Percentiles rank a stretch among this genome's conserved stretches.
Conservation (phyloP, 2,888 invertebrate genomes). For the Aleiodes testaceus region DNA sequence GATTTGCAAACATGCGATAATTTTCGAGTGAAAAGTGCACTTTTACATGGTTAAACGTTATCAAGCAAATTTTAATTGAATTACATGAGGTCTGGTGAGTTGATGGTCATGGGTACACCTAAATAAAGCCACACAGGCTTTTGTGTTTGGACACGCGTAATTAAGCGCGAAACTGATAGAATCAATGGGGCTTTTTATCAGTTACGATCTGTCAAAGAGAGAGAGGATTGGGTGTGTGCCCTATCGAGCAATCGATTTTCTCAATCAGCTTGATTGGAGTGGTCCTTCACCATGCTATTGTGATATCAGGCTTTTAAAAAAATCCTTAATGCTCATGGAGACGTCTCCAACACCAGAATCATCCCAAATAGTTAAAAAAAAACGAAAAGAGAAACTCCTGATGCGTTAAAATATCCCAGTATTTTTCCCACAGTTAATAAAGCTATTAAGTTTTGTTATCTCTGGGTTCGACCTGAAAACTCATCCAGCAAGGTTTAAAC, state of each 20-base stretch:
- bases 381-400: neutral
- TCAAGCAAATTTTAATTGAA: slow-evolving; percentile 23
- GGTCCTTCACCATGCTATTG: too few relatives aligned
- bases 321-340: slow-evolving; percentile 53
- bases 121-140: slow-evolving; percentile 52
- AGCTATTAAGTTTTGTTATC: slow-evolving; percentile 70
- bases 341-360: slow-evolving; percentile 43
- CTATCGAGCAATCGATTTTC: slow-evolving; percentile 66
- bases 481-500: slow-evolving; percentile 60
- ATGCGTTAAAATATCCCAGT: slow-evolving; percentile 30
- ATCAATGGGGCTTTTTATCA: slow-evolving; percentile 66
- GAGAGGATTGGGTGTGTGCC: slow-evolving; percentile 61
- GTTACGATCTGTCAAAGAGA: slow-evolving; percentile 65
- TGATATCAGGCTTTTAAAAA: too few relatives aligned
- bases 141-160: slow-evolving; percentile 70
- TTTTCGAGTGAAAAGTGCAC: neutral
- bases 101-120: slow-evolving; percentile 46
- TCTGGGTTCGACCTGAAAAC: slow-evolving; percentile 52
- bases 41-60: neutral
- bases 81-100: slow-evolving; percentile 9
- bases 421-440: slow-evolving; percentile 70
- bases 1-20: neutral
- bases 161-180: slow-evolving; percentile 71
- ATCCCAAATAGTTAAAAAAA: too few relatives aligned
- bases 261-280: slow-evolving; percentile 55